Evolutionary conservation across 2,797 vertebrate species (phyloP), one percentile per base, ranked within the genome.

Genomic region (Fringilla coelebs): DNA sequence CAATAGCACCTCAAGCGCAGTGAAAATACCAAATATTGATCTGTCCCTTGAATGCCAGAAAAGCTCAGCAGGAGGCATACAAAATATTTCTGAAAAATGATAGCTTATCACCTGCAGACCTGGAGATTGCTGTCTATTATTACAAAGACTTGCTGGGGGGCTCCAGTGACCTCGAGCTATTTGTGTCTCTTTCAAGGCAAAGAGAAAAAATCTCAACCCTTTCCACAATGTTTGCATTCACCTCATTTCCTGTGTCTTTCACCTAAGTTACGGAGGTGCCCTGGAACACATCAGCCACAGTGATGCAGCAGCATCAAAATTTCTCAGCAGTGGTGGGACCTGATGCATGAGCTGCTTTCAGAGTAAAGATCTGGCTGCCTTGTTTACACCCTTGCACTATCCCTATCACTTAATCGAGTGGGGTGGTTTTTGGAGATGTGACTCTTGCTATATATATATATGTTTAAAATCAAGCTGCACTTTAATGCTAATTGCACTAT

Each of bases 11-110:
- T 94, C 79, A 67, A 83, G 86, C 1, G 0, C 65, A 75, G 82
- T 79, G 82, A 94, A 95, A 95, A 93, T 85, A 90, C 75, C 71
- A 89, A 97, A 95, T 95, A 97, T 96, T 94, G 96, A 96, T 95
- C 87, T 94, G 73, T 83, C 72, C 58, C 52, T 90, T 85, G 72
- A 94, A 83, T 88, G 77, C 91, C 79, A 95, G 92, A 91, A 94
- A 85, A 92, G 58, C 95, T 95, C 91, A 96, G 95, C 87, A 81
- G 96, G 95, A 93, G 94, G 92, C 55, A 85, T 25, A 86, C 49
- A 71, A 90, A 93, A 87, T 90, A 96, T 96, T 89, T 94, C 90
- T 85, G 92, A 71, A 88, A 82, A 95, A 90, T 0, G 86, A 94
- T 92, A 94, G 88, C 91, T 94, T 94, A 96, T 97, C 94, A 96